Evolutionary conservation across 2,797 vertebrate genomes (phyloP).

Genomic region (Rhynchotus rufescens): DNA sequence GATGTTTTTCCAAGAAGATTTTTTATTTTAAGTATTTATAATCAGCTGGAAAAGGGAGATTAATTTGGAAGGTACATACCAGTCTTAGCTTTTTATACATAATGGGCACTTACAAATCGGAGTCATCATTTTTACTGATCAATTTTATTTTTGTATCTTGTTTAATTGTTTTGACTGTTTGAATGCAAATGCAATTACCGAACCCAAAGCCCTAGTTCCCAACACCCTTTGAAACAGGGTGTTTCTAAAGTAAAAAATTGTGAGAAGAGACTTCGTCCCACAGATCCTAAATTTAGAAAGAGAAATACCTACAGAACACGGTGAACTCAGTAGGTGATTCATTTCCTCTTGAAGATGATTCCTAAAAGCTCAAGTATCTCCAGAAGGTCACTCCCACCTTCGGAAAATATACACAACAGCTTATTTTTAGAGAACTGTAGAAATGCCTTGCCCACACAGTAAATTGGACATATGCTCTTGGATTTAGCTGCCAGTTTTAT

Average conservation of each 20-base stretch:
- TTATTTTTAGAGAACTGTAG: slow-evolving; percentile 68
- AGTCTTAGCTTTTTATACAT: not conserved
- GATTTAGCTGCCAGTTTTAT: slow-evolving; percentile 54
- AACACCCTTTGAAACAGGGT: not conserved
- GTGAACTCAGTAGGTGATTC: slow-evolving; percentile 41
- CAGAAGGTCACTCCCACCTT: slow-evolving; percentile 66
- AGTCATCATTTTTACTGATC: not conserved
- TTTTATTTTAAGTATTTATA: not conserved
- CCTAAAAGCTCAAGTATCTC: slow-evolving; percentile 51
- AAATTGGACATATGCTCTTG: slow-evolving; percentile 62
- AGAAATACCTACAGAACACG: slow-evolving; percentile 38
- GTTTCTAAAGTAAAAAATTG: not conserved
- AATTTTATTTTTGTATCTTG: not conserved
- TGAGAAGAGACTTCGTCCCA: not conserved
- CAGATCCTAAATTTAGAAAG: not conserved
- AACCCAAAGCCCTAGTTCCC: not conserved
- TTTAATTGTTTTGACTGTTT: not conserved
- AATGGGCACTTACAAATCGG: not conserved
- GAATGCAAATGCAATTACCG: not conserved
- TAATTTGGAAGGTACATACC: not conserved
- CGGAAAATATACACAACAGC: slow-evolving; percentile 60
- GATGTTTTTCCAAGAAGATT: not conserved
- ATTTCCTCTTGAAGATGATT: slow-evolving; percentile 52
- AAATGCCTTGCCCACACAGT: slow-evolving; percentile 65
- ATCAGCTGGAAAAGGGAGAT: not conserved